A percentile compares a stretch with the other conserved stretches of the same genome.
These are phyloP conservation scores for Gryllus longicercus DNA, from an alignment of 2,888 invertebrate species.

Conservation along the genomic window DNA sequence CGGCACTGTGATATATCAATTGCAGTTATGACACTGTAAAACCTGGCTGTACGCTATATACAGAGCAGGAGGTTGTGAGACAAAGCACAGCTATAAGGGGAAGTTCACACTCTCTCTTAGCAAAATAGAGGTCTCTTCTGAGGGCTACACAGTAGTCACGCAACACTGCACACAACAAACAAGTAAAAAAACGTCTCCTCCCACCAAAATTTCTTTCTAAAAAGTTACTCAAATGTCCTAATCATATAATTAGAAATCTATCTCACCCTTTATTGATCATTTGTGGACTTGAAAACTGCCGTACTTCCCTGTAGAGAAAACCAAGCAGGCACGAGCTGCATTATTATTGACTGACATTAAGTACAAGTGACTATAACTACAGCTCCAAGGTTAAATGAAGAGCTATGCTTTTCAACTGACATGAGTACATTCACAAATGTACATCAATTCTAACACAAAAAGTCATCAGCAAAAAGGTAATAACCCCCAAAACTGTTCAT, in stretches of 20 bases:
- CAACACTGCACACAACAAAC: constrained; percentile 34
- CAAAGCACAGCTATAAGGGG: constrained; percentile 33
- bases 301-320: neutral
- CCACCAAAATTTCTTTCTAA: constrained; percentile 23
- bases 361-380: neutral
- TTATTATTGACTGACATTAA: neutral
- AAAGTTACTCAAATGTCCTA: constrained; percentile 24
- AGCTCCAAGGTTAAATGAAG: neutral
- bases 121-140: constrained; percentile 36
- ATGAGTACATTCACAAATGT: neutral
- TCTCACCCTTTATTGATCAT: constrained; percentile 21
- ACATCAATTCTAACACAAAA: neutral
- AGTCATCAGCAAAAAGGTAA: neutral
- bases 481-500: constrained; percentile 26
- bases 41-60: constrained; percentile 21
- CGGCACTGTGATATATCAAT: constrained; percentile 29
- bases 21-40: constrained; percentile 28
- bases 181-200: constrained; percentile 30
- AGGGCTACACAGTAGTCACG: constrained; percentile 37
- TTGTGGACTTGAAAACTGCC: constrained; percentile 6
- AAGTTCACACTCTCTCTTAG: constrained; percentile 35
- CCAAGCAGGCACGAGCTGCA: constrained; percentile 5
- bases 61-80: constrained; percentile 23
- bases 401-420: neutral
- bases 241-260: constrained; percentile 23